Conservation (phyloP, 1,140 invertebrate genomes). For the Aphelinus certus region DNA sequence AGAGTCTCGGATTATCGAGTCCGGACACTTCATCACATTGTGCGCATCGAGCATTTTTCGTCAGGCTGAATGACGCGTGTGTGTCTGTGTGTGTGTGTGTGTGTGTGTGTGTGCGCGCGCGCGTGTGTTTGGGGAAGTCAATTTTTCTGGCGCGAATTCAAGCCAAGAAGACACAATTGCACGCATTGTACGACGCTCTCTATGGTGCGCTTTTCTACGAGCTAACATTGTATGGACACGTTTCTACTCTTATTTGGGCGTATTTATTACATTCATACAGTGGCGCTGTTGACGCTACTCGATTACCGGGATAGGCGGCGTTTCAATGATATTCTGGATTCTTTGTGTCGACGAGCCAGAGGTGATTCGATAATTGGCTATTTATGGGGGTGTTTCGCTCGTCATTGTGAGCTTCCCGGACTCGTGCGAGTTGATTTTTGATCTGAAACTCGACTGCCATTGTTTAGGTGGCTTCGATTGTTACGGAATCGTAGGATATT, state of each 20-base stretch:
- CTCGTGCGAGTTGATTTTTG: no score
- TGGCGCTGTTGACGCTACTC: background rate
- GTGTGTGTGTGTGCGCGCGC: no score
- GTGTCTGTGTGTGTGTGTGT: no score
- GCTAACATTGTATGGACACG: background rate
- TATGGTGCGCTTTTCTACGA: constrained; percentile 15
- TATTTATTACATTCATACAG: background rate
- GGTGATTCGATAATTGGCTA: constrained; percentile 23
- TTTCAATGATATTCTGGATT: constrained; percentile 18
- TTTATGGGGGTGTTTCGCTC: background rate
- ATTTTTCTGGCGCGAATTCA: constrained; percentile 51
- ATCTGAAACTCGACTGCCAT: no score
- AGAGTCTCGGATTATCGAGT: constrained; percentile 18
- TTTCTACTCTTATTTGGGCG: constrained; percentile 11
- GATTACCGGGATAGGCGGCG: constrained; percentile 11
- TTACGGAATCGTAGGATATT: no score
- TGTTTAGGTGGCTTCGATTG: no score
- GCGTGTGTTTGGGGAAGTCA: constrained; percentile 45
- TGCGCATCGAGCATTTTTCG: background rate
- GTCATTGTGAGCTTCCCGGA: background rate
- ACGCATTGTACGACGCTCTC: constrained; percentile 1
- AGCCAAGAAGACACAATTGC: constrained; percentile 49
- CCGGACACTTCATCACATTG: constrained; percentile 24
- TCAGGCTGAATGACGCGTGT: background rate
- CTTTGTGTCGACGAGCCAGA: background rate